A percentile compares a stretch with the other conserved stretches of the same genome.
These are phyloP conservation scores for Pomatorhinus ruficollis DNA, from an alignment of 2,113 vertebrate species.

Conservation along the genomic window DNA sequence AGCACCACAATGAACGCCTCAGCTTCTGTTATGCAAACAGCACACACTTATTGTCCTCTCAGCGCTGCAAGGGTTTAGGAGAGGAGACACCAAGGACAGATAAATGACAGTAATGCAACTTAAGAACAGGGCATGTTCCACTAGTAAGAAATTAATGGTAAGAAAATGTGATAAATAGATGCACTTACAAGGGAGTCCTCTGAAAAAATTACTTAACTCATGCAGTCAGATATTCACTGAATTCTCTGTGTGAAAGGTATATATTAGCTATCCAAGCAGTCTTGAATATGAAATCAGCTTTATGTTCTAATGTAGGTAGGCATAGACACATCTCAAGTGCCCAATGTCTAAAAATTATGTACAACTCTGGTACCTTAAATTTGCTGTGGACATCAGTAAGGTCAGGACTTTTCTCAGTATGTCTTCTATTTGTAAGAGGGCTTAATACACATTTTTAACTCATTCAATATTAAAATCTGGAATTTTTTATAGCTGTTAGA, in stretches of 20 bases:
- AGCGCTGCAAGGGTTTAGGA: not conserved
- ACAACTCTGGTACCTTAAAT: not conserved
- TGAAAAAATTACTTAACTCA: not conserved
- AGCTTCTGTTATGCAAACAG: not conserved
- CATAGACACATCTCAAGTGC: not conserved
- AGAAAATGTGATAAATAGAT: not conserved
- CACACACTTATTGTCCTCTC: not conserved
- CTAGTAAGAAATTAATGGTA: not conserved
- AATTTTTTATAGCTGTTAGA: not conserved
- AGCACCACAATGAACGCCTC: not conserved
- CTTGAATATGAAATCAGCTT: not conserved
- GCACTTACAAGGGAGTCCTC: not conserved
- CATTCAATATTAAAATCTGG: not conserved
- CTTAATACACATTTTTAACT: not conserved
- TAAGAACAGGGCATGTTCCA: not conserved
- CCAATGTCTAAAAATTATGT: not conserved
- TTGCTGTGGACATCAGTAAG: not conserved
- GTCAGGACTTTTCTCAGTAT: not conserved
- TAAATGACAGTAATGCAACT: not conserved
- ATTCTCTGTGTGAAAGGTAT: not conserved
- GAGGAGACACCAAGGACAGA: not conserved
- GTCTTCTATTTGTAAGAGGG: not conserved
- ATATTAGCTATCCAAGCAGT: not conserved
- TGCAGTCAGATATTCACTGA: not conserved
- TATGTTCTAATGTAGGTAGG: not conserved